Percentiles rank a stretch among this genome's conserved stretches.
These are phyloP conservation scores for Ammospiza nelsoni DNA, from an alignment of 2,113 vertebrate genomes.

Conservation along the genomic window DNA sequence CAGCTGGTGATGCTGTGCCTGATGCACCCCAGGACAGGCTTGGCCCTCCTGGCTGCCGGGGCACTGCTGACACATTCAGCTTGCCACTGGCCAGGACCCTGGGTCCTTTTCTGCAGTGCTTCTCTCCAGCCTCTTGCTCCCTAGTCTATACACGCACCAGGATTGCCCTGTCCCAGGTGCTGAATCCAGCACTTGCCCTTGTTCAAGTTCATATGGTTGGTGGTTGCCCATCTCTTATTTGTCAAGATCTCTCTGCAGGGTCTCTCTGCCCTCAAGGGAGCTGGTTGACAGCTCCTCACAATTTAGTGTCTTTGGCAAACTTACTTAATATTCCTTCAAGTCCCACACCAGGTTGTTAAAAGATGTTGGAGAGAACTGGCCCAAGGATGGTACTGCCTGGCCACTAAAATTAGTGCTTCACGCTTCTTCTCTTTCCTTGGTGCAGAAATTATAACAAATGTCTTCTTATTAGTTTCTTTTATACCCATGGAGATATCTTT, in stretches of 20 bases:
- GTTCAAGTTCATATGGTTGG: background rate
- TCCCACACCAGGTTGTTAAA: background rate
- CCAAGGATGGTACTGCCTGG: background rate
- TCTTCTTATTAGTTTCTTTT: conserved; percentile 54
- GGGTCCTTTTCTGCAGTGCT: background rate
- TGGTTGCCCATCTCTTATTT: background rate
- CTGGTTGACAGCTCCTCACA: background rate
- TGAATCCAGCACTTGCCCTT: background rate
- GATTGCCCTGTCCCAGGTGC: background rate
- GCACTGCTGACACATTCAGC: background rate
- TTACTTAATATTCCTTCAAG: background rate
- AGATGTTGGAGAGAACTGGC: background rate
- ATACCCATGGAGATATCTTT: conserved; percentile 1
- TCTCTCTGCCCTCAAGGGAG: background rate
- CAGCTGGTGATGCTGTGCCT: rapidly evolving
- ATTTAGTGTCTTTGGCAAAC: background rate
- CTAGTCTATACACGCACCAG: rapidly evolving
- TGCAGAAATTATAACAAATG: background rate
- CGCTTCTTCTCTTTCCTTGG: background rate
- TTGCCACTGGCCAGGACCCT: rapidly evolving
- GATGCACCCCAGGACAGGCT: rapidly evolving
- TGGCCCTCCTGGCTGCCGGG: background rate
- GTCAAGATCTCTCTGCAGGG: background rate
- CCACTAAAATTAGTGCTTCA: background rate
- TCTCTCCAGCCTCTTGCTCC: background rate